Conservation (phyloP, 2,113 vertebrate species). For the Myiopsitta monachus region DNA sequence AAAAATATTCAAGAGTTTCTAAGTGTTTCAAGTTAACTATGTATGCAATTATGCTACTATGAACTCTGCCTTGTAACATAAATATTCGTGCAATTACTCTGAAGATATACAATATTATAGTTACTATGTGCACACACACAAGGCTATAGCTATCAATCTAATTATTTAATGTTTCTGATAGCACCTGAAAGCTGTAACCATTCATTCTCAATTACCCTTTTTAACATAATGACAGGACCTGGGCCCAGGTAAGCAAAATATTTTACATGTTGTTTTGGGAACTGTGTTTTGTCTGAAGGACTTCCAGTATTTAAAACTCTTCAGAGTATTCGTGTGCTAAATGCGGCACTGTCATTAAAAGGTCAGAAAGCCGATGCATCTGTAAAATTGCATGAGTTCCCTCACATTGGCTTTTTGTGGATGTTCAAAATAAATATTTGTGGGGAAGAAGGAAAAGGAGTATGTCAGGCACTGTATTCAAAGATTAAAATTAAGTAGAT, state of each 20-base stretch:
- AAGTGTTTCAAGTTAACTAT: not conserved
- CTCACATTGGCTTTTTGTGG: not conserved
- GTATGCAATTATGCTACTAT: not conserved
- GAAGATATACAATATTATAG: not conserved
- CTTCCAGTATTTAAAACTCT: not conserved
- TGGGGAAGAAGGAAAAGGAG: not conserved
- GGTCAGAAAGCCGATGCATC: not conserved
- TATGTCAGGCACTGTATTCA: not conserved
- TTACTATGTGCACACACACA: not conserved
- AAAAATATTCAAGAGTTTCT: not conserved
- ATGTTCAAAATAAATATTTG: not conserved
- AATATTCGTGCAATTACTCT: slow-evolving; percentile 20
- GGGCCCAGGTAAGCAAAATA: not conserved
- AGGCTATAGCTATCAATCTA: not conserved
- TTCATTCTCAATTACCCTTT: not conserved
- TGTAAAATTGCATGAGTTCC: not conserved
- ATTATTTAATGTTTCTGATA: slow-evolving; percentile 1
- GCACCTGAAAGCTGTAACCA: not conserved
- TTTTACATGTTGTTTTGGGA: not conserved
- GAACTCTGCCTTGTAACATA: not conserved
- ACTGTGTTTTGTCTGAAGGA: not conserved
- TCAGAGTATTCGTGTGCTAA: not conserved
- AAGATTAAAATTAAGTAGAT: not conserved
- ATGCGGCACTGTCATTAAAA: not conserved
- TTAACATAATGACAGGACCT: not conserved